These are phyloP conservation scores for Tethya wilhelma DNA, from an alignment of 37 sponge, comb jelly and placozoan genomes.

Conservation along the genomic window DNA sequence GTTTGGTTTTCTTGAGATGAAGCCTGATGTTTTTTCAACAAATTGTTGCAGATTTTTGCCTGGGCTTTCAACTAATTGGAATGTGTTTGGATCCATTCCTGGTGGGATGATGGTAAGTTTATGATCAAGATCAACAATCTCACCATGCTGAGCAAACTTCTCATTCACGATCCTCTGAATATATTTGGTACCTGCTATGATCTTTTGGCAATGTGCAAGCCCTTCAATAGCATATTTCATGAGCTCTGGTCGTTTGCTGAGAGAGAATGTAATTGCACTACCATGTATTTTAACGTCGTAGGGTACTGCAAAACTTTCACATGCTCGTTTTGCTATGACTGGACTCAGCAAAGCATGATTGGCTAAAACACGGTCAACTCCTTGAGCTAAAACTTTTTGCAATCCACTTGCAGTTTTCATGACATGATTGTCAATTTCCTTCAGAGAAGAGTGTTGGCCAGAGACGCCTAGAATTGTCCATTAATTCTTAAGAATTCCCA, in stretches of 20 bases:
- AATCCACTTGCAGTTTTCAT: conserved; percentile 22
- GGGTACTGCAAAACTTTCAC: conserved; percentile 14
- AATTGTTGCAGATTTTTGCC: conserved; percentile 2
- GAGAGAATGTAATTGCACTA: conserved; percentile 5
- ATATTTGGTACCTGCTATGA: conserved; percentile 13
- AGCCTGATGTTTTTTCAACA: not conserved
- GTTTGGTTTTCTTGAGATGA: not conserved
- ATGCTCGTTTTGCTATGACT: conserved; percentile 28
- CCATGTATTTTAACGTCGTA: conserved; percentile 40
- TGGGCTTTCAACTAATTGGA: conserved; percentile 7
- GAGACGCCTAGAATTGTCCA: too few species aligned
- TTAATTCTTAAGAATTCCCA: too few species aligned
- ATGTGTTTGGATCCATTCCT: conserved; percentile 31
- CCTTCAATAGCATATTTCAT: conserved; percentile 31
- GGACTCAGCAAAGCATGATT: conserved; percentile 42
- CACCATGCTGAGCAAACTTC: conserved; percentile 13
- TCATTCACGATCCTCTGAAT: conserved; percentile 12
- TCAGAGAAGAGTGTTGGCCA: too few species aligned
- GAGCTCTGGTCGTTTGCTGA: conserved; percentile 28
- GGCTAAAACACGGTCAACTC: conserved; percentile 31
- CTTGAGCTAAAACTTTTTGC: conserved; percentile 15
- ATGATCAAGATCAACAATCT: not conserved
- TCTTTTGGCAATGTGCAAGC: conserved; percentile 8
- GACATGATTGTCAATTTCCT: conserved; percentile 34
- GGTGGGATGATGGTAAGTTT: conserved; percentile 19